phyloP scores from a whole-genome alignment of 1,140 invertebrate species.

The Rhagoletis zephyria region DNA sequence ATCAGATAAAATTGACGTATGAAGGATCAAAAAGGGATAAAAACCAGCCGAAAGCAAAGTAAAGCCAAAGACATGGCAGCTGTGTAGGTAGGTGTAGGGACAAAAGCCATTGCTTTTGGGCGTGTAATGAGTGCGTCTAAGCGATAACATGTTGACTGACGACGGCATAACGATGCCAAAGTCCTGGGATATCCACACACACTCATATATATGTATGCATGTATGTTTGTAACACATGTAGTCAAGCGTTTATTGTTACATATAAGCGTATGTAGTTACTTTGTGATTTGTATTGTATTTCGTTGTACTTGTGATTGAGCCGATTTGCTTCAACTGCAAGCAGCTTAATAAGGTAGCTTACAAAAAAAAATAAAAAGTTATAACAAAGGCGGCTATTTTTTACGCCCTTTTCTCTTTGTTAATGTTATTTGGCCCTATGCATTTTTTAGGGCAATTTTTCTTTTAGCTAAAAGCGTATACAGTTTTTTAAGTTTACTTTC shows the following conservation, averaged over 20 bases:
- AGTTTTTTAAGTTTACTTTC: background rate
- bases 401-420: background rate
- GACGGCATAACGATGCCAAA: background rate
- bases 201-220: background rate
- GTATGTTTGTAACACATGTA: background rate
- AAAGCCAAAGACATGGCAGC: background rate
- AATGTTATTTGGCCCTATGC: background rate
- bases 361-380: background rate
- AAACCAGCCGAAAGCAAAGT: conserved; percentile 31
- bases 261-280: background rate
- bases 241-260: background rate
- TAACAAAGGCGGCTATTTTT: background rate
- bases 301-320: background rate
- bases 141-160: conserved; percentile 23
- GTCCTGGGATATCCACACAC: background rate
- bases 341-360: background rate
- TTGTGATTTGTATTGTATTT: conserved; percentile 9
- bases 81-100: background rate
- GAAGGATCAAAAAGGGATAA: conserved; percentile 45
- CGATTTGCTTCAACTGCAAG: background rate
- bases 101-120: background rate
- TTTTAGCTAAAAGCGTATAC: too few species aligned
- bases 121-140: conserved; percentile 36
- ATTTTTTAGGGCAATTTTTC: background rate
- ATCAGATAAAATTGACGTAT: conserved; percentile 46